Evolutionary conservation across 2,888 invertebrate genomes (phyloP), one percentile per base, ranked within the genome.

Genomic region (Scrobipalpa costella): DNA sequence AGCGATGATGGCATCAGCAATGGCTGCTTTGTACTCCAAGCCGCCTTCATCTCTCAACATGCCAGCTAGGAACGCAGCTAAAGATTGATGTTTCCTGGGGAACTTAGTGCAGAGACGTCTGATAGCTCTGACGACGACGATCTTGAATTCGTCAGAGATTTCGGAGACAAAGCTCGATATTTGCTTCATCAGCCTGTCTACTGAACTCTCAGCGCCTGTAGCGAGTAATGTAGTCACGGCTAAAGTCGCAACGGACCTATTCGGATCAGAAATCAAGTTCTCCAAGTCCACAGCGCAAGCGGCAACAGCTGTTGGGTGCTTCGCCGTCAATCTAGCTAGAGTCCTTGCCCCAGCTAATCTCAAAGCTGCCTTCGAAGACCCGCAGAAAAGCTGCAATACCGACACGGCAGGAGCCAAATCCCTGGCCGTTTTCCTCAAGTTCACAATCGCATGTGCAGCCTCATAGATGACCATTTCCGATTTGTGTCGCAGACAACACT

Each of bases 401-500:
- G 98, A 98, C 15, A 99, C 97, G 1, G 99, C 99, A 0, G 98
- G 97, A 1, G 97, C 96, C 6, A 99, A 91, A 77, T 99, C 98
- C 63, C 98, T 92, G 0, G 95, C 94, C 0, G 97, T 96, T 58
- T 97, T 97, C 64, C 95, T 89, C 64, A 99, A 91, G 83, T 98
- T 98, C 0, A 99, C 99, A 72, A 99, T 95, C 2, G 99, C 99
- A 79, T 98, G 98, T 0, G 99, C 99, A 0, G 99, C 99, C 91
- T 99, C 99, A 79, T 99, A 99, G 19, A 98, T 97, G 0, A 99
- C 99, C 96, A 99, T 98, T 92, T 99, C 99, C 34, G 97, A 98
- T 90, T 99, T 99, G 84, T 99, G 98, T 0, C 99, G 94, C 55
- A 99, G 92, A 80, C 99, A 99, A 15, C 95, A 94, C 79, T 99